Conservation (phyloP, 1,140 invertebrate genomes). For the Acyrthosiphon pisum region DNA sequence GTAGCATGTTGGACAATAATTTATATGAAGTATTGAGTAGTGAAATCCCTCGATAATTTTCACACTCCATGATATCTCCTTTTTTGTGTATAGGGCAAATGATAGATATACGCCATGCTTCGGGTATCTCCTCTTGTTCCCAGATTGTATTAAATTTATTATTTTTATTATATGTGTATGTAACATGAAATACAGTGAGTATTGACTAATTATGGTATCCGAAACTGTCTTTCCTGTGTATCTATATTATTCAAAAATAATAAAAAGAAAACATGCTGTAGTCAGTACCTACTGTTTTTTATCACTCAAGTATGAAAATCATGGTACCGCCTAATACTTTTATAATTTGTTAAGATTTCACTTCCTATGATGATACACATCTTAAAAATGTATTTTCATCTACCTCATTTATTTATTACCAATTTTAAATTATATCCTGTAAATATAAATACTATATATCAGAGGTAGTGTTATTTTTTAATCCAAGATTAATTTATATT, state of each 20-base stretch:
- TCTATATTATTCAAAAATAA: constrained; percentile 12
- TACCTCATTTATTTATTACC: not conserved
- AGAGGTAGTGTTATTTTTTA: not conserved
- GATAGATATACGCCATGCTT: too few relatives aligned
- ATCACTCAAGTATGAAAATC: constrained; percentile 21
- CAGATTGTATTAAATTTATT: too few relatives aligned
- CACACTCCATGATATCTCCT: too few relatives aligned
- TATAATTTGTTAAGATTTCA: constrained; percentile 35
- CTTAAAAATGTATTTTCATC: not conserved
- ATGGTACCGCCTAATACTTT: not conserved
- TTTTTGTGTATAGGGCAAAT: too few relatives aligned
- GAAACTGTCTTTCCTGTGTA: not conserved
- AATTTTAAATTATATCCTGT: not conserved
- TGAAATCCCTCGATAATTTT: too few relatives aligned
- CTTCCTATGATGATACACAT: not conserved
- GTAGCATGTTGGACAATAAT: too few relatives aligned
- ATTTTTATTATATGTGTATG: too few relatives aligned
- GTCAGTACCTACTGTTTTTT: not conserved
- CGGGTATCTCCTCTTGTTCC: too few relatives aligned
- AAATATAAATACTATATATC: not conserved
- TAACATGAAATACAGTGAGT: not conserved
- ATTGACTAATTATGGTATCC: not conserved
- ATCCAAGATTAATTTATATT: not conserved
- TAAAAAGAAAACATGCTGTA: constrained; percentile 6
- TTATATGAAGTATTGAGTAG: too few relatives aligned